Conservation (phyloP, 2,797 vertebrate genomes). For the Platyrinchus mystaceus region DNA sequence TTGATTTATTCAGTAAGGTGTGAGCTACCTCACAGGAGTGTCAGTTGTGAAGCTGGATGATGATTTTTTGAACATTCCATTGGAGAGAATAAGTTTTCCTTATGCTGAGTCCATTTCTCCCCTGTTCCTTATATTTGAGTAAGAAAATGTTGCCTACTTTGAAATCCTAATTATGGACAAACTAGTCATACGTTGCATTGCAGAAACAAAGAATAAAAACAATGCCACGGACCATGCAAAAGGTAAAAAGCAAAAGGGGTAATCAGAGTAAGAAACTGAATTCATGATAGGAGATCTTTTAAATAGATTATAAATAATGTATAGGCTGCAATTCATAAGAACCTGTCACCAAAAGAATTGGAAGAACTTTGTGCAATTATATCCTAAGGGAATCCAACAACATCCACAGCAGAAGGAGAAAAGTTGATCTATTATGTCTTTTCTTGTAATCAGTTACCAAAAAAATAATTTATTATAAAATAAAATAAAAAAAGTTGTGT, state of each 20-base stretch:
- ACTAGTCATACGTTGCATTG: rapidly evolving
- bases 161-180: background rate
- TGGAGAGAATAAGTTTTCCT: background rate
- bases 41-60: no score
- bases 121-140: background rate
- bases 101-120: background rate
- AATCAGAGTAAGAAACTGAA: background rate
- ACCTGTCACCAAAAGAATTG: background rate
- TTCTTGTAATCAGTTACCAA: background rate
- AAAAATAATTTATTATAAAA: background rate
- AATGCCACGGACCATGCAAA: background rate
- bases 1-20: no score
- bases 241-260: background rate
- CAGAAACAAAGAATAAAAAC: background rate
- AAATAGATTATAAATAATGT: background rate
- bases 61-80: no score
- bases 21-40: no score
- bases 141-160: background rate
- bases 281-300: background rate
- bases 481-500: background rate
- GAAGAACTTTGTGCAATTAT: background rate
- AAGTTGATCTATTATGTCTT: background rate
- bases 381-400: background rate
- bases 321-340: background rate
- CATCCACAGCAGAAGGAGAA: background rate